A percentile compares a stretch with the other conserved stretches of the same genome.
Evolutionary conservation across 2,797 vertebrate genomes (phyloP).

Genomic region (Cossypha niveicapilla): DNA sequence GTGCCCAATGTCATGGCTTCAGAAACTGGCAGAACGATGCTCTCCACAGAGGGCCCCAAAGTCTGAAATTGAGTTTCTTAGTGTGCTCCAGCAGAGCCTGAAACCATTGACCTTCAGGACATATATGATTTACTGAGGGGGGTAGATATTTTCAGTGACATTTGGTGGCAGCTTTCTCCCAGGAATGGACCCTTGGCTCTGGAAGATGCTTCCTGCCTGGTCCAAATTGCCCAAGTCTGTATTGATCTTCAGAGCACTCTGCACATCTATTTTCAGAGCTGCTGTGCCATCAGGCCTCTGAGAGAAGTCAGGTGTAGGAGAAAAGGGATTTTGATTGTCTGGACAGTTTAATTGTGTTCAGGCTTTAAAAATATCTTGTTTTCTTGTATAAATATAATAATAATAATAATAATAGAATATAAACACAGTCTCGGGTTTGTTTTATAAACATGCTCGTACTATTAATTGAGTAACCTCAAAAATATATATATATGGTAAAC

Average conservation of each 20-base stretch:
- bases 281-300: background rate
- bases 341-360: background rate
- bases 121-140: background rate
- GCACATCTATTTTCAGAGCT: background rate
- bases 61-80: slow-evolving; percentile 3
- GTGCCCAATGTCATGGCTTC: background rate
- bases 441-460: background rate
- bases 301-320: background rate
- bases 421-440: background rate
- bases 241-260: slow-evolving; percentile 8
- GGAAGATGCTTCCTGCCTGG: background rate
- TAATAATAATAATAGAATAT: background rate
- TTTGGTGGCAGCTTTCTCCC: background rate
- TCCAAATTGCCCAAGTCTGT: background rate
- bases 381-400: background rate
- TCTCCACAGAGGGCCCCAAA: background rate
- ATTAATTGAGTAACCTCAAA: background rate
- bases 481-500: background rate
- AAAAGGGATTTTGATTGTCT: background rate
- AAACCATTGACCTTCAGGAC: slow-evolving; percentile 23
- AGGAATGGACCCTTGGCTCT: slow-evolving; percentile 10
- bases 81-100: slow-evolving; percentile 18
- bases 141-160: background rate
- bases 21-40: slow-evolving; percentile 1
- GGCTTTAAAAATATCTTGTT: background rate